Base-by-base conservation (phyloP, 2,888 invertebrate species). In the Melipona bicolor region DNA sequence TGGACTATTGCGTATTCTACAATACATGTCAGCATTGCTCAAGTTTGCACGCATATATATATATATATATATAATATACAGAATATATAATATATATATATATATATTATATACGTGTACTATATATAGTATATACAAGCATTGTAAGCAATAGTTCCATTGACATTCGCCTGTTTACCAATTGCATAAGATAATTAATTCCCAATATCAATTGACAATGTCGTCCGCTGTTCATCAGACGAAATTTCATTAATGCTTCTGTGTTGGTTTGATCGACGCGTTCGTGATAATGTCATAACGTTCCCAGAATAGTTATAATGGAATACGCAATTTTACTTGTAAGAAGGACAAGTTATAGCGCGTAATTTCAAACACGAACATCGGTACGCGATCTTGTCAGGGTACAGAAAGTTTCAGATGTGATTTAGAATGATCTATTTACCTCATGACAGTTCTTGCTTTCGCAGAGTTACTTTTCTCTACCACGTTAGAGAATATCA, bases 161-260 rank as follows among this genome's bases (percentile, higher is more conserved):
- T 75, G 83, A 71, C 76, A 32, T 67, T 61, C 52, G 19, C 36
- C 71, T 81, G 72, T 83, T 83, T 72, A 69, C 71, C 72, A 62
- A 68, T 76, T 76, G 68, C 68, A 76, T 75, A 76, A 76, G 83
- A 75, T 81, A 83, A 83, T 83, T 83, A 83, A 76, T 76, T 59
- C n/a, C 62, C 82, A 82, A 56, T 81, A 82, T 49, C 76, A 83
- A 64, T 76, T 56, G 83, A 81, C 82, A 76, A 76, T 76, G 36
- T 32, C 71, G 54, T 72, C 82, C 43, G 62, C 68, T 54, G 76
- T 83, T 72, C 72, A 52, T 76, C 81, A 62, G 49, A 62, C 27
- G 67, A 72, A 83, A 83, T 72, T 72, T 81, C 75, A 83, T 83
- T 83, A 83, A 61, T 59, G 64, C 32, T 43, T 19, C 36, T 24